A percentile compares a stretch with the other conserved stretches of the same genome.
phyloP scores from a whole-genome alignment of 2,113 vertebrate species.

The Opisthocomus hoazin region DNA sequence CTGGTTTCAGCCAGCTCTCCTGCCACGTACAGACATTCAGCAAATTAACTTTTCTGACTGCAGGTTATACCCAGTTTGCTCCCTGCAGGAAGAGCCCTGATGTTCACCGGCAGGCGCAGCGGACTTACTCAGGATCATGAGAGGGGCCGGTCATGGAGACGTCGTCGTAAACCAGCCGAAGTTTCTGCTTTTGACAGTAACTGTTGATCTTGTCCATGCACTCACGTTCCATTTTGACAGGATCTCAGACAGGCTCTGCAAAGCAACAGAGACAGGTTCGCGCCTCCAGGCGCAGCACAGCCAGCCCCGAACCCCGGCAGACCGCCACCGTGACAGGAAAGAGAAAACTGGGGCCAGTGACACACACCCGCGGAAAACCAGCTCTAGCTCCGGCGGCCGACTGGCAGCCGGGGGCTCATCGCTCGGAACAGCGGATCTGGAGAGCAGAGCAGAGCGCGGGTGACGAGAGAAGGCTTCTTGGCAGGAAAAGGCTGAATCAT shows the following conservation, averaged over 20 bases:
- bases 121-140: conserved; percentile 60
- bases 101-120: neutral
- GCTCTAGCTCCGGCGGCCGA: neutral
- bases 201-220: conserved; percentile 34
- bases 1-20: neutral
- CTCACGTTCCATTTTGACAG: neutral
- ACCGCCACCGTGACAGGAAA: neutral
- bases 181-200: neutral
- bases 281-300: fast-evolving
- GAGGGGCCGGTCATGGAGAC: neutral
- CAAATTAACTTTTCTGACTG: neutral
- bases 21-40: neutral
- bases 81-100: neutral
- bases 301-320: neutral
- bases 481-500: neutral
- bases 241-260: neutral
- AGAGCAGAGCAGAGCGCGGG: neutral
- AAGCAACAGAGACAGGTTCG: neutral
- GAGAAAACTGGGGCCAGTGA: neutral
- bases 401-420: no score
- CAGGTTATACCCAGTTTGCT: neutral
- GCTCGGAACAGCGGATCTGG: neutral
- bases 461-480: neutral
- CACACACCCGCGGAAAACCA: neutral
- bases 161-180: fast-evolving